Evolutionary conservation across 2,113 vertebrate genomes (phyloP), one percentile per base, ranked within the genome.

Genomic region (Hipposideros armiger): DNA sequence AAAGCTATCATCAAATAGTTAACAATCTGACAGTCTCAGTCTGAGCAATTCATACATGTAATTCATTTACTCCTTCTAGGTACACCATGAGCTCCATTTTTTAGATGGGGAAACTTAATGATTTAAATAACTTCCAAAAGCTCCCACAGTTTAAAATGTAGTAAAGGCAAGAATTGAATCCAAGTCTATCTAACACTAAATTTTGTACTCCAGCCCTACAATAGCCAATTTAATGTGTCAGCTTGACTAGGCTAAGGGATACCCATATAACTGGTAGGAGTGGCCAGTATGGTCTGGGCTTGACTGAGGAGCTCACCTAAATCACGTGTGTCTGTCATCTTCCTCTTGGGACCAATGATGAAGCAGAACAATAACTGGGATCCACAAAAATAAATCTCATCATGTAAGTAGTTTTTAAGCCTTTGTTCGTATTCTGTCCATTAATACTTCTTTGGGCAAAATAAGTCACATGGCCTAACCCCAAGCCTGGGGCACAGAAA

Each of bases 111-210:
- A 91, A 85, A 80, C 24, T 52, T 60, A 76, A 36, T 7, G 16
- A 76, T 47, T 95, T 24, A 93, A 28, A 10, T 94, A 42, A 72
- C 87, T 93, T 90, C 5, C 14, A 93, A 19, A 45, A 82, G 45
- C 0, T 62, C 15, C 7, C 19, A 77, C 0, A 42, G 74, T 91
- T 88, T 73, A 89, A 32, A 92, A 87, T 82, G 5, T 40, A 0
- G 11, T 92, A 45, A 32, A 80, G 11, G 20, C 40, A 86, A 30
- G 13, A 45, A n/a, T 26, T 56, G 28, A 82, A 78, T 80, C 5
- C 20, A 87, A 78, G 10, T 85, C 47, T 81, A n/a, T 77, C 13
- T 72, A 47, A 73, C 22, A 85, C 5, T 13, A 58, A n/a, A 77
- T 20, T 85, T 87, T 83, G 11, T 87, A 62, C 32, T 90, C 14